phyloP scores from a whole-genome alignment of 2,113 vertebrate genomes.

The Phalacrocorax pelagicus region DNA sequence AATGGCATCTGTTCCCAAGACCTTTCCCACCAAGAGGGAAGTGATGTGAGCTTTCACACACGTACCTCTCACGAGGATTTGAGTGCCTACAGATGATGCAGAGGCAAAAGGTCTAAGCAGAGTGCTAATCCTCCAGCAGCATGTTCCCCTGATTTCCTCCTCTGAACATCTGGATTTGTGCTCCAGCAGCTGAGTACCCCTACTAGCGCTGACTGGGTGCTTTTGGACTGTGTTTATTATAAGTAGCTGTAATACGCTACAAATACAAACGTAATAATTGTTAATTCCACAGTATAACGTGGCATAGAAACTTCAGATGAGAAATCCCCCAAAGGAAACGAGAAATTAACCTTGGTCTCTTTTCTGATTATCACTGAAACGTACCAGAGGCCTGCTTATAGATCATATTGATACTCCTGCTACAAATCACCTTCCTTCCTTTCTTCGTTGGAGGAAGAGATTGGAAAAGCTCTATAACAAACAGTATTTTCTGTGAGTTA shows the following conservation, averaged over 20 bases:
- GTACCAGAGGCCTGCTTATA: background rate
- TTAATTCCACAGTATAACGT: background rate
- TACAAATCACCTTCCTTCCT: background rate
- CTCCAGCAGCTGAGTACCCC: background rate
- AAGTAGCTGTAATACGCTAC: background rate
- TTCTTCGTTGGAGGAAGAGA: background rate
- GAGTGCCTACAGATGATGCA: background rate
- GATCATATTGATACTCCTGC: background rate
- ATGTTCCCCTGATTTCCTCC: background rate
- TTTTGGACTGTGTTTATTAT: background rate
- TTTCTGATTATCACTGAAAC: background rate
- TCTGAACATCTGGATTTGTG: background rate
- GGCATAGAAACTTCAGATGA: background rate
- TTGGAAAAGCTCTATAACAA: background rate
- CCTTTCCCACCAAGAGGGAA: background rate
- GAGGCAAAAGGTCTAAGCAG: background rate
- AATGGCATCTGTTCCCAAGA: background rate
- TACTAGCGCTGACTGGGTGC: background rate
- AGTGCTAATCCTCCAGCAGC: background rate
- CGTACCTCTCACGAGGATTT: background rate
- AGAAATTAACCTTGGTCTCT: background rate
- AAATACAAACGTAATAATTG: background rate
- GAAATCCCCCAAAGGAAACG: background rate
- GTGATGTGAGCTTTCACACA: accelerated
- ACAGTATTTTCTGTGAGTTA: background rate